Percentiles rank a stretch among this genome's conserved stretches.
phyloP scores from a whole-genome alignment of 2,888 invertebrate species.

The Epirrita christyi region DNA sequence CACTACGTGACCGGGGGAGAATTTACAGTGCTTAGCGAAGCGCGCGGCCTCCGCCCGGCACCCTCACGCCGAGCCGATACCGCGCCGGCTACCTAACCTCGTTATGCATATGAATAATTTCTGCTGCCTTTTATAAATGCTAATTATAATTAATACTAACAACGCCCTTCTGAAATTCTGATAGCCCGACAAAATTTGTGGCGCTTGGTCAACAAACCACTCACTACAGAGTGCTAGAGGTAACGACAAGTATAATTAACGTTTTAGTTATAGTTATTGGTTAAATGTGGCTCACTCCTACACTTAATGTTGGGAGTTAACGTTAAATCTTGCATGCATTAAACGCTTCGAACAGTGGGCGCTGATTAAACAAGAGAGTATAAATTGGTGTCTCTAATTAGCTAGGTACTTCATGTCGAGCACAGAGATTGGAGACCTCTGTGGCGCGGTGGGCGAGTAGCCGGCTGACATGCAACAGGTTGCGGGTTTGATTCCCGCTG shows the following conservation, averaged over 20 bases:
- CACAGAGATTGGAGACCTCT: too few species aligned
- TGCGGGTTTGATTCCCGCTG: too few species aligned
- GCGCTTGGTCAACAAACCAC: constrained; percentile 12
- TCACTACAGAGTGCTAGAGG: constrained; percentile 4
- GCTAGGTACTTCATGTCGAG: background rate
- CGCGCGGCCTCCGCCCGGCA: constrained; percentile 58
- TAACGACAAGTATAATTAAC: constrained; percentile 19
- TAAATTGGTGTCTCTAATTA: constrained; percentile 2
- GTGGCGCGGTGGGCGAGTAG: too few species aligned
- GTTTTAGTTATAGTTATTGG: constrained; percentile 4
- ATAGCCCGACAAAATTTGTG: constrained; percentile 11
- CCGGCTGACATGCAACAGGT: too few species aligned
- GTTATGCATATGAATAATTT: constrained; percentile 59
- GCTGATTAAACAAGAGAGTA: background rate
- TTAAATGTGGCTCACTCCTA: constrained; percentile 16
- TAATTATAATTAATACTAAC: constrained; percentile 32
- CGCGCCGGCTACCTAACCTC: constrained; percentile 44
- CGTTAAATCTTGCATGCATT: background rate
- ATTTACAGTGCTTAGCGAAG: constrained; percentile 79
- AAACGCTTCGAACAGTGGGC: background rate
- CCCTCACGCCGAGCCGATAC: constrained; percentile 47
- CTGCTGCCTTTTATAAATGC: constrained; percentile 28
- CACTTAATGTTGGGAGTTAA: constrained; percentile 16
- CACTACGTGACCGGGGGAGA: constrained; percentile 76
- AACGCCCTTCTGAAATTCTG: constrained; percentile 22